Evolutionary conservation across 1,140 invertebrate species (phyloP).

Genomic region (Drosophila subobscura): DNA sequence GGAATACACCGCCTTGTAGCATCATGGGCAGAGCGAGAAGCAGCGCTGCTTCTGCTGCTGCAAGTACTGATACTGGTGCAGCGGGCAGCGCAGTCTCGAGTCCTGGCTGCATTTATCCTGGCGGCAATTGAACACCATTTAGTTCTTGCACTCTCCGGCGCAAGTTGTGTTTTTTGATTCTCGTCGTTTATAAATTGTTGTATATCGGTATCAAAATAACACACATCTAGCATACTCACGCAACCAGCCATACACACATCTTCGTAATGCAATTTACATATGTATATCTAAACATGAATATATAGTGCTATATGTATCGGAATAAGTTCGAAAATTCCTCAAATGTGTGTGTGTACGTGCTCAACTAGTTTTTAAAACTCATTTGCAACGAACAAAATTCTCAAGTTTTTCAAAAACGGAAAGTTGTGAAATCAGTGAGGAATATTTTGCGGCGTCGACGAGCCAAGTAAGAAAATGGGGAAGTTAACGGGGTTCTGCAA

Average conservation of each 20-base stretch:
- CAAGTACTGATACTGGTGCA: conserved; percentile 1
- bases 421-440: conserved; percentile 40
- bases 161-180: conserved; percentile 84
- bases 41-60: too few relatives aligned
- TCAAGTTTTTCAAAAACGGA: conserved; percentile 30
- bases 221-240: conserved; percentile 71
- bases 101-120: conserved; percentile 80
- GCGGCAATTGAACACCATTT: conserved; percentile 80
- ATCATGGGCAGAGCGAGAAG: too few relatives aligned
- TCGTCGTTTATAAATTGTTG: conserved; percentile 81
- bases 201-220: conserved; percentile 77
- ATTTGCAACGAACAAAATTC: conserved; percentile 58
- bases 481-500: conserved; percentile 11
- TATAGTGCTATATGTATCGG: conserved; percentile 46
- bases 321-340: conserved; percentile 48
- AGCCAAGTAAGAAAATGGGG: conserved; percentile 58
- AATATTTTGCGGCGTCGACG: conserved; percentile 51
- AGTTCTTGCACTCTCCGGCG: conserved; percentile 83
- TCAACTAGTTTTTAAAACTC: conserved; percentile 59
- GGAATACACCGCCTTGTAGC: too few relatives aligned
- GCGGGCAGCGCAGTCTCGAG: conserved; percentile 35
- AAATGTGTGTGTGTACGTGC: conserved; percentile 54
- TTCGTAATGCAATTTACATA: conserved; percentile 28
- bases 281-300: conserved; percentile 30
- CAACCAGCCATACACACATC: conserved; percentile 39